Evolutionary conservation across 2,888 invertebrate species (phyloP).

Genomic region (Calameuta idolon): DNA sequence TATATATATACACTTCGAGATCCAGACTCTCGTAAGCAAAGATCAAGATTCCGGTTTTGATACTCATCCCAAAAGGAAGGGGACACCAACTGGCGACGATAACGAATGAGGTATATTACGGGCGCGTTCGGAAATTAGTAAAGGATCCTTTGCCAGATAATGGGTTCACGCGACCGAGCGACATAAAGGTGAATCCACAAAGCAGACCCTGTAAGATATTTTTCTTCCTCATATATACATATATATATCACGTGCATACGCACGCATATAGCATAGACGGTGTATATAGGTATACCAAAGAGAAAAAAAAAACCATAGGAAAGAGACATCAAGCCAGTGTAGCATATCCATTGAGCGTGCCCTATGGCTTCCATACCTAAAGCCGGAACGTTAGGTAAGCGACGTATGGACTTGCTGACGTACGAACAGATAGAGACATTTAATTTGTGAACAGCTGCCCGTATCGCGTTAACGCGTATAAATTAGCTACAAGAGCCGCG

Average conservation of each 20-base stretch:
- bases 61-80: background rate
- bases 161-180: conserved; percentile 38
- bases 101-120: conserved; percentile 10
- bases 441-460: conserved; percentile 60
- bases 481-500: conserved; percentile 59
- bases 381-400: background rate
- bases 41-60: background rate
- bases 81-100: background rate
- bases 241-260: too few relatives aligned
- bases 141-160: conserved; percentile 48
- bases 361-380: background rate
- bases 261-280: background rate
- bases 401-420: conserved; percentile 13
- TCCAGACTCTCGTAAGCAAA: background rate
- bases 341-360: background rate
- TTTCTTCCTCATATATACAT: background rate
- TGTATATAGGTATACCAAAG: background rate
- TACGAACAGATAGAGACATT: conserved; percentile 55
- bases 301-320: background rate
- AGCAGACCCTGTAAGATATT: background rate
- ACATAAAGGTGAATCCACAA: background rate
- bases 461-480: conserved; percentile 61
- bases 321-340: background rate
- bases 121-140: conserved; percentile 43
- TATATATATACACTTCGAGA: background rate